Conservation (phyloP, 2,797 vertebrate species). For the Hephaestus fuliginosus region DNA sequence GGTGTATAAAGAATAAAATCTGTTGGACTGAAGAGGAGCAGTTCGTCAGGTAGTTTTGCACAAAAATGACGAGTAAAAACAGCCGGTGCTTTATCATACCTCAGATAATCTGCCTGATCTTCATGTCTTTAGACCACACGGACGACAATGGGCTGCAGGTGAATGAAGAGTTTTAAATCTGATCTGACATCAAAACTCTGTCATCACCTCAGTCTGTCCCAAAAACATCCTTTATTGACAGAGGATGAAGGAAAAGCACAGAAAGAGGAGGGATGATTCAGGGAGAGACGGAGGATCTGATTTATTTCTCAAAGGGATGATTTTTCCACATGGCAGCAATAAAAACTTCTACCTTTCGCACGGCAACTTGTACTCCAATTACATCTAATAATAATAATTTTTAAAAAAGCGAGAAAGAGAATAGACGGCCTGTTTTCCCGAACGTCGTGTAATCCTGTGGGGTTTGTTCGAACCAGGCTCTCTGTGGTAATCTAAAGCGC, state of each 20-base stretch:
- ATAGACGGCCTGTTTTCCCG: neutral
- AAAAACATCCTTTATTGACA: neutral
- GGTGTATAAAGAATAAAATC: no score
- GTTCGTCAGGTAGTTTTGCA: no score
- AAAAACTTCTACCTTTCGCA: neutral
- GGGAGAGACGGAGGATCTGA: neutral
- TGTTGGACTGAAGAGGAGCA: no score
- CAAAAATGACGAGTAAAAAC: no score
- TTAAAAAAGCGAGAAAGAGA: neutral
- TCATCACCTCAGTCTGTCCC: no score
- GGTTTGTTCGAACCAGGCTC: constrained; percentile 19
- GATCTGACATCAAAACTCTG: neutral
- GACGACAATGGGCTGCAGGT: no score
- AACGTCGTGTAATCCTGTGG: neutral
- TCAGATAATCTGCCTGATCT: no score
- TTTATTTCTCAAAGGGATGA: neutral
- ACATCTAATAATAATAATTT: neutral
- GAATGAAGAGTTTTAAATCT: neutral
- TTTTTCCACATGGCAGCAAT: neutral
- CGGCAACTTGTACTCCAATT: neutral
- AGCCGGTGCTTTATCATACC: no score
- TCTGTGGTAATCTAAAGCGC: constrained; percentile 26
- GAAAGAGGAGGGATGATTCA: neutral
- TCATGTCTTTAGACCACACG: no score
- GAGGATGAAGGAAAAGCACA: neutral